phyloP scores from a whole-genome alignment of 2,113 vertebrate genomes.

The Microcebus jonahi region DNA sequence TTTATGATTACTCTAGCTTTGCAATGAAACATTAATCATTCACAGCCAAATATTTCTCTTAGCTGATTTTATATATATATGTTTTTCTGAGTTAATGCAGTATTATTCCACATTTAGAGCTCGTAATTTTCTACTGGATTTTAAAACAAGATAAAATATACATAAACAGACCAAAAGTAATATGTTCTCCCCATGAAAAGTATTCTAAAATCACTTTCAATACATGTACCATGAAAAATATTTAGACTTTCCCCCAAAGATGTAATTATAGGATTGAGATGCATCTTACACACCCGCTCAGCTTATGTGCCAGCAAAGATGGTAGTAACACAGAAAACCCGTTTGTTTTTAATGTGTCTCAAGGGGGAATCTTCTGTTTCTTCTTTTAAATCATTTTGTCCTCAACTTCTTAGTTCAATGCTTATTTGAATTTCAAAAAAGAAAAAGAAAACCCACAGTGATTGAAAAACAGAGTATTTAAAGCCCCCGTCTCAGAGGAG shows the following conservation, averaged over 20 bases:
- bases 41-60: slow-evolving; percentile 47
- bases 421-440: slow-evolving; percentile 15
- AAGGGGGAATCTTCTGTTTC: not conserved
- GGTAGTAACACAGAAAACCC: not conserved
- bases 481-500: not conserved
- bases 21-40: slow-evolving; percentile 35
- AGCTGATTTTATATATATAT: slow-evolving; percentile 9
- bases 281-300: not conserved
- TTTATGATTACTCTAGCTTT: slow-evolving; percentile 60
- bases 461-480: not conserved
- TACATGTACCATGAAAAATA: slow-evolving; percentile 8
- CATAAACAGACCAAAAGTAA: slow-evolving; percentile 52
- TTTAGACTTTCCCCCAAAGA: not conserved
- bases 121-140: slow-evolving; percentile 57
- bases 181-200: slow-evolving; percentile 26
- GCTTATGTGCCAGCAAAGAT: not conserved
- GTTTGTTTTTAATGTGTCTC: slow-evolving; percentile 19
- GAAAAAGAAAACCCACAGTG: not conserved
- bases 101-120: slow-evolving; percentile 3
- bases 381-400: slow-evolving; percentile 18
- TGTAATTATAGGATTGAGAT: slow-evolving; percentile 40
- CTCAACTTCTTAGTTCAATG: slow-evolving; percentile 19
- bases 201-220: slow-evolving; percentile 56
- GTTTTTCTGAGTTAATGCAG: slow-evolving; percentile 5
- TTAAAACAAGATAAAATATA: slow-evolving; percentile 56